Evolutionary conservation across 1,140 invertebrate genomes (phyloP), one percentile per base, ranked within the genome.

Genomic region (Hyles vespertilio): DNA sequence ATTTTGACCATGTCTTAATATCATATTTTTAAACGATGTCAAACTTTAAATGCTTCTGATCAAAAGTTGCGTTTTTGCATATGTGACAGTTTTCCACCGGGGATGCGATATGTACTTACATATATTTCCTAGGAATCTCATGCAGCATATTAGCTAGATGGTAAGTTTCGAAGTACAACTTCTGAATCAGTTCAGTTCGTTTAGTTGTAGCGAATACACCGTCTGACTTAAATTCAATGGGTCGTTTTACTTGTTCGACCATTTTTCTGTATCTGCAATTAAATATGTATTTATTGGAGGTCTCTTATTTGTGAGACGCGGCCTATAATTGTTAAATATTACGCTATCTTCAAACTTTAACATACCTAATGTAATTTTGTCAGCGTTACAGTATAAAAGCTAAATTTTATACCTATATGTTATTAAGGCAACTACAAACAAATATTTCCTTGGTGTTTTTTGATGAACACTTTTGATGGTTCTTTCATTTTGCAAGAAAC

Each of bases 91-190:
- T 22, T 22, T 22, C 22, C 22, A 22, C 22, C 22, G 22, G 22
- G 2, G 22, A 22, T 22, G 22, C 22, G 22, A 22, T 22, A 22
- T 22, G 22, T 22, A 22, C 22, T 22, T 10, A 12, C 12, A 4
- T 3, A 43, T 67, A 69, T 40, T 71, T 77, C 5, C 50, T 54
- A 0, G 54, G 55, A 7, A 69, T 63, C 32, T 79, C 77, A 50
- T 79, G 72, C 3, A 70, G 45, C 70, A 79, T 79, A n/a, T 72
- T 63, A 0, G 67, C 70, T 5, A 79, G 33, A 10, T 79, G 72
- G 53, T 67, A 75, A 0, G 71, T 53, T 45, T 79, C 72, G 5
- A 75, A 63, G 32, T 75, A 73, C 3, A 72, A 36, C 4, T 58
- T 63, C 11, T 79, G 74, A 0, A 68, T 32, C 0, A 57, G 11